A percentile compares a stretch with the other conserved stretches of the same genome.
Evolutionary conservation across 2,113 vertebrate species (phyloP).

Genomic region (Hyperopisus bebe): DNA sequence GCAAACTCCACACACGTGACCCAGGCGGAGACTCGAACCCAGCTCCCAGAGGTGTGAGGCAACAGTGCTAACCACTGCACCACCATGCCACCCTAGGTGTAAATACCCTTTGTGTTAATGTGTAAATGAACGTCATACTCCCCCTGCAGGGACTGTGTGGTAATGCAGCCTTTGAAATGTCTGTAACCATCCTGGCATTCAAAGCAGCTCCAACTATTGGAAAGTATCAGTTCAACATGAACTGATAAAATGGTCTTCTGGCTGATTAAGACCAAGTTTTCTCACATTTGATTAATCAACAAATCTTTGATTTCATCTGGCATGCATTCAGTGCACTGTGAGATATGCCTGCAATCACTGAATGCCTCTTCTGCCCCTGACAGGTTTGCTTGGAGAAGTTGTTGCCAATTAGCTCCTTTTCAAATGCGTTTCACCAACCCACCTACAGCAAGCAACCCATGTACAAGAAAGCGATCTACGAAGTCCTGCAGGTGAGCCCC

Average conservation of each 20-base stretch:
- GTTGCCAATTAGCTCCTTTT: slow-evolving; percentile 82
- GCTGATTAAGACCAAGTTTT: neutral
- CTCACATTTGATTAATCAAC: neutral
- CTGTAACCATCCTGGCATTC: neutral
- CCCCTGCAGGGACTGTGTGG: neutral
- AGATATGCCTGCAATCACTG: neutral
- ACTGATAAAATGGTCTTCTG: neutral
- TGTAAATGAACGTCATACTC: neutral
- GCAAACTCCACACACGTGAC: no score
- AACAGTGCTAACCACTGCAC: no score
- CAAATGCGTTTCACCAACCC: slow-evolving; percentile 89
- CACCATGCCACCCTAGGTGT: no score
- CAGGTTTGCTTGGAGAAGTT: slow-evolving; percentile 96
- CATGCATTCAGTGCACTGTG: neutral
- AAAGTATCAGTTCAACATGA: neutral
- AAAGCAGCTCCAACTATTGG: neutral
- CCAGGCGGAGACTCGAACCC: no score
- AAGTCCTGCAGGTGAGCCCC: slow-evolving; percentile 81
- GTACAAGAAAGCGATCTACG: slow-evolving; percentile 96
- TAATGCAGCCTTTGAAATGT: neutral
- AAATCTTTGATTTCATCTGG: neutral
- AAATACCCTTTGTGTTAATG: neutral
- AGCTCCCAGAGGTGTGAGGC: no score
- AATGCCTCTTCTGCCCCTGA: accelerated
- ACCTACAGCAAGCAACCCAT: slow-evolving; percentile 97